Conservation (phyloP, 1,140 invertebrate genomes). For the Parasteatoda tepidariorum region DNA sequence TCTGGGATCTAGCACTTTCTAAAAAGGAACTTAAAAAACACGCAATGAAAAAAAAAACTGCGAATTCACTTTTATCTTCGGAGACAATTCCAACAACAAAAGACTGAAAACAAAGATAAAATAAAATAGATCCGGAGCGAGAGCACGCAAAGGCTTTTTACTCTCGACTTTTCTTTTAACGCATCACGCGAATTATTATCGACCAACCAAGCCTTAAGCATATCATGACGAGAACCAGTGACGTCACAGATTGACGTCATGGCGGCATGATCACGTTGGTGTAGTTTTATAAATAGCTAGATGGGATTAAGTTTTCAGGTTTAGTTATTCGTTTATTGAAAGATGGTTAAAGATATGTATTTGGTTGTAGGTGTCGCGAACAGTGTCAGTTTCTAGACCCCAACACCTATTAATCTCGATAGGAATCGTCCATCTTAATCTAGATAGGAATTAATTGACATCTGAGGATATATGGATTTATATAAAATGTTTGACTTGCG, state of each 20-base stretch:
- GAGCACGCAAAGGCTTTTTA: conserved; percentile 33
- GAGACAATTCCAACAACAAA: neutral
- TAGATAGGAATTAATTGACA: too few species aligned
- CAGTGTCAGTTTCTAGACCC: too few species aligned
- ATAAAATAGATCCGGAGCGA: conserved; percentile 8
- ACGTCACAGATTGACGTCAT: conserved; percentile 59
- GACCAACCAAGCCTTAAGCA: conserved; percentile 50
- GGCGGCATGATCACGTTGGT: conserved; percentile 39
- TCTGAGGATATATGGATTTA: too few species aligned
- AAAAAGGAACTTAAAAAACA: too few species aligned
- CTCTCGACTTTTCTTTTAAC: conserved; percentile 35
- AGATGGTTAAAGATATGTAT: neutral
- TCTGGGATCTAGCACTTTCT: neutral
- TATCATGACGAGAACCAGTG: conserved; percentile 39
- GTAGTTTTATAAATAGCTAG: conserved; percentile 54
- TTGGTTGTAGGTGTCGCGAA: too few species aligned
- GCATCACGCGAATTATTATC: conserved; percentile 50
- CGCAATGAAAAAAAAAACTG: too few species aligned
- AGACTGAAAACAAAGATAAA: neutral
- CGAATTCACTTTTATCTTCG: conserved; percentile 16
- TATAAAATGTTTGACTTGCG: too few species aligned
- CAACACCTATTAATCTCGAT: too few species aligned
- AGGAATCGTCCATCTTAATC: too few species aligned
- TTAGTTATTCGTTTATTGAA: conserved; percentile 4
- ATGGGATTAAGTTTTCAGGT: conserved; percentile 26